Base-by-base conservation (phyloP, 2,113 vertebrate genomes). In the Vulpes lagopus region DNA sequence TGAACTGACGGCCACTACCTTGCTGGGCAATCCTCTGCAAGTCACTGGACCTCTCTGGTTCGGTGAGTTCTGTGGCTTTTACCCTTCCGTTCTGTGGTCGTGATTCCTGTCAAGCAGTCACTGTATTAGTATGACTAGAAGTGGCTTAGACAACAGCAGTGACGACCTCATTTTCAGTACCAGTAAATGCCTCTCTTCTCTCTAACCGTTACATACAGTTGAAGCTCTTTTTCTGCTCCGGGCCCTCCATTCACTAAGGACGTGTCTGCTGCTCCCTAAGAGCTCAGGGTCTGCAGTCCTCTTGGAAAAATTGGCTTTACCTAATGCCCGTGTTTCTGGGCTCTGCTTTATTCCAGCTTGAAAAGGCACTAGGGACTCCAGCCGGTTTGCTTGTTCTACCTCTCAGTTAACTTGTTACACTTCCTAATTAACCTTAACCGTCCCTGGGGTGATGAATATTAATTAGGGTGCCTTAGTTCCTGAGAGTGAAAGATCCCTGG, bases 351-450 rank as follows among this genome's bases (percentile, higher is more conserved):
- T 94, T 96, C 59, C 14, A 65, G 0, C 71, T 71, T 96, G 65
- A 94, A 80, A 82, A 93, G 57, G 32, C 67, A 16, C 65, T 94
- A 76, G 53, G 16, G 49, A 84, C 80, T 62, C 79, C 23, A 62
- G 3, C 17, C 49, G 30, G 25, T 64, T 94, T 95, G 53, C 84
- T 94, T 79, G 8, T 78, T 60, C 6, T 57, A 43, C 32, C 10
- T 96, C 88, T 49, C 74, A 43, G 32, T 95, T 51, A 92, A 80
- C 73, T 92, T 92, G 64, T 85, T 96, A 60, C 17, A 20, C 10
- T 23, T 95, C 14, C 23, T 55, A 78, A 51, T 91, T 85, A 96
- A 90, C 27, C 38, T 93, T 43, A 74, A 67, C 49, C 35, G 23
- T 43, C 2, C 49, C 35, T 62, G 17, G 17, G 6, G 69, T 53